Conservation (phyloP, 1,140 invertebrate species). For the Sminthurides bifidus region DNA sequence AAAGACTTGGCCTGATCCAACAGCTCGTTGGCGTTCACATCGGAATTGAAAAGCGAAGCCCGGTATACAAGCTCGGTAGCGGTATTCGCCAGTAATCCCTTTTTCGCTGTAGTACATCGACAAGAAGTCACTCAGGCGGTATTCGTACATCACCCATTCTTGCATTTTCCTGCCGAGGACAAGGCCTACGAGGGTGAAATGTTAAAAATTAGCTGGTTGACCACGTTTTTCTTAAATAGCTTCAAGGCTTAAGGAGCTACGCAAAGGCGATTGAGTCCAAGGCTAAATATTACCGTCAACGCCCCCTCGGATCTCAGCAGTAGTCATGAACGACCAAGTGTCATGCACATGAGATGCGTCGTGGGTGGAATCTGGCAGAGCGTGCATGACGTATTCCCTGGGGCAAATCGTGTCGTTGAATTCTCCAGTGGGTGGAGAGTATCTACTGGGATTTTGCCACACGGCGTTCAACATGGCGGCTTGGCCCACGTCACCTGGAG, state of each 20-base stretch:
- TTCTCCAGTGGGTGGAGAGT: conserved; percentile 7
- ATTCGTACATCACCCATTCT: conserved; percentile 4
- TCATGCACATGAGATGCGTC: conserved; percentile 4
- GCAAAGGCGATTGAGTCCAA: neutral
- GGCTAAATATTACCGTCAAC: conserved; percentile 24
- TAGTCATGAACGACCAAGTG: conserved; percentile 25
- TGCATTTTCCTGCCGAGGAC: conserved; percentile 18
- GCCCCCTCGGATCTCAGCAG: conserved; percentile 28
- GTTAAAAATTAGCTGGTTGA: neutral
- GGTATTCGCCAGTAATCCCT: conserved; percentile 16
- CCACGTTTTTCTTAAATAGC: neutral
- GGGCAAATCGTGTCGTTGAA: conserved; percentile 29
- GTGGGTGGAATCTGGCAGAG: neutral
- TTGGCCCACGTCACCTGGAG: conserved; percentile 27
- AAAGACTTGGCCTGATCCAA: conserved; percentile 23
- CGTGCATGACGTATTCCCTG: conserved; percentile 18
- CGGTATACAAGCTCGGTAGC: conserved; percentile 22
- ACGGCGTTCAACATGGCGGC: conserved; percentile 27
- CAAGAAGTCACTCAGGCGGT: conserved; percentile 23
- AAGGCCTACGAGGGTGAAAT: conserved; percentile 13
- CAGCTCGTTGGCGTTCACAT: neutral
- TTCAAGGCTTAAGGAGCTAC: neutral
- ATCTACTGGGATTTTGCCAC: neutral
- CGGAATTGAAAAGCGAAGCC: neutral
- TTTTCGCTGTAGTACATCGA: conserved; percentile 28